Evolutionary conservation across 2,797 vertebrate genomes (phyloP), one percentile per base, ranked within the genome.

Genomic region (Crypturellus tataupa): DNA sequence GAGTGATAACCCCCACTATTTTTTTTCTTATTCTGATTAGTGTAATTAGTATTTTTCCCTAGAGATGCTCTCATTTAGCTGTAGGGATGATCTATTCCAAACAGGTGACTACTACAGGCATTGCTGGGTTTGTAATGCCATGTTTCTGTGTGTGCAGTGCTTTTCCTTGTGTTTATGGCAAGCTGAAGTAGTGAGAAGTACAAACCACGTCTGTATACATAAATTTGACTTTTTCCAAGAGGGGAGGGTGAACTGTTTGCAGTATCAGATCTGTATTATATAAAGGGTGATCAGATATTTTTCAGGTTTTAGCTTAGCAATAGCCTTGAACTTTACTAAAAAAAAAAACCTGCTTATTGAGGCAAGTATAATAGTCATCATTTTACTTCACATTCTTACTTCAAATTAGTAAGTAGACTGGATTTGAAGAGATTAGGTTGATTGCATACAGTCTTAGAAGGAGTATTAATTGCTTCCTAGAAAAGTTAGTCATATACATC

Each of bases 251-350:
- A 63, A 69, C 24, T 53, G 39, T 58, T 9, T 56, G 79, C 40
- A 39, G 1, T 17, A 44, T 47, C 82, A 79, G 56, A 67, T 73
- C 51, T 69, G 59, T 56, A 12, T 42, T 63, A 12, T 40, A 25
- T 68, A 60, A 85, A 35, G 0, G 0, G 14, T 12, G 20, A 67
- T 46, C n/a, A 46, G 55, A 62, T 96, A 14, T 63, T 87, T 91
- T 77, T 60, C 37, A 68, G 63, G 60, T 79, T 44, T 79, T 44
- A 37, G 67, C 31, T 96, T 35, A 85, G 51, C 58, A 46, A 8
- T 59, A 91, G 27, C 69, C 65, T 62, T 79, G 59, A 76, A n/a
- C 69, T 89, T 94, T 39, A 53, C 12, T 80, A 80, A 40, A 89
- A 16, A 2, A 79, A 80, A 40, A 89, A 42, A 13, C 40, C 68